Conservation (phyloP, 2,888 invertebrate genomes). For the Piscicola geometra region DNA sequence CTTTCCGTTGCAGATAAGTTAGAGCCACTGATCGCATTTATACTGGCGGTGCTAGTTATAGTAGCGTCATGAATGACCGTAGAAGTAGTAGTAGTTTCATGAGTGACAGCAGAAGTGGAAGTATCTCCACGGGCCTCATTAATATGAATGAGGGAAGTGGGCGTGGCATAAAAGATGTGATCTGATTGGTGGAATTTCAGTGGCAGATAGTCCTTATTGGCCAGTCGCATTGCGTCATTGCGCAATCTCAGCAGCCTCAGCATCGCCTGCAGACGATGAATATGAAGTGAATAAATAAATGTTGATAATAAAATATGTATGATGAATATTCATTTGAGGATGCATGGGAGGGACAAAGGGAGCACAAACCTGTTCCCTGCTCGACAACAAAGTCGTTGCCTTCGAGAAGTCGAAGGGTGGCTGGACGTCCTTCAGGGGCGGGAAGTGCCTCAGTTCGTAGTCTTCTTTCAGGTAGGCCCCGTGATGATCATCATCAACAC, state of each 20-base stretch:
- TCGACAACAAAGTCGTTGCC: neutral
- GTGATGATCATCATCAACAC: neutral
- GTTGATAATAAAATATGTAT: too few relatives aligned
- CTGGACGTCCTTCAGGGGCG: neutral
- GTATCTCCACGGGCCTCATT: too few relatives aligned
- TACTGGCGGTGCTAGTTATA: too few relatives aligned
- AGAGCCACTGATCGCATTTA: too few relatives aligned
- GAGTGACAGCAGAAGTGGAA: too few relatives aligned
- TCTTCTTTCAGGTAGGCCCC: neutral
- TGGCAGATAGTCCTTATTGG: neutral
- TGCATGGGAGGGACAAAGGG: too few relatives aligned
- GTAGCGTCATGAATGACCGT: too few relatives aligned
- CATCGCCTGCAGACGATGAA: neutral
- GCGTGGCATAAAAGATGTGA: neutral
- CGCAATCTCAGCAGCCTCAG: neutral
- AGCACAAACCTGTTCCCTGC: neutral
- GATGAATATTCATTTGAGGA: too few relatives aligned
- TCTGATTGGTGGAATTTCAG: neutral
- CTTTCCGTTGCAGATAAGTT: too few relatives aligned
- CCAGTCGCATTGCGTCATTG: neutral
- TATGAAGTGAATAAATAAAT: too few relatives aligned
- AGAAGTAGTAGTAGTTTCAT: too few relatives aligned
- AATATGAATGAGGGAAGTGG: neutral
- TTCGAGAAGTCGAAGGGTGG: neutral
- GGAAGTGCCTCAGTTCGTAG: constrained; percentile 4